These are phyloP conservation scores for Pterocles gutturalis DNA, from an alignment of 2,113 vertebrate genomes.

Conservation along the genomic window DNA sequence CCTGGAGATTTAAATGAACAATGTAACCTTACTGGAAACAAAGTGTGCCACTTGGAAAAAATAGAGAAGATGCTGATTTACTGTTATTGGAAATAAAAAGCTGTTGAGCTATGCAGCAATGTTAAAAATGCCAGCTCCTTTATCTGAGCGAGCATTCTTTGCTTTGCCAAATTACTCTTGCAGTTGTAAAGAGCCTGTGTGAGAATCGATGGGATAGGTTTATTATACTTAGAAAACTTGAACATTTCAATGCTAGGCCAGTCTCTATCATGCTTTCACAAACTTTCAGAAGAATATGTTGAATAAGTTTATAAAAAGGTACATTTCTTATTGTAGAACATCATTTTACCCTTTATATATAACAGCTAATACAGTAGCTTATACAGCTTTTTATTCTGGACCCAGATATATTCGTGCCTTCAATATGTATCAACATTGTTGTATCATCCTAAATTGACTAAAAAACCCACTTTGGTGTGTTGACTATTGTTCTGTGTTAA, in stretches of 20 bases:
- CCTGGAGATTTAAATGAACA: neutral
- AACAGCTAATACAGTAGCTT: neutral
- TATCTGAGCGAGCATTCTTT: neutral
- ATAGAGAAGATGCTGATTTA: neutral
- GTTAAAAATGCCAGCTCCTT: neutral
- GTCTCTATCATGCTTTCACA: neutral
- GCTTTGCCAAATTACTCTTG: neutral
- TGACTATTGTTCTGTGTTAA: neutral
- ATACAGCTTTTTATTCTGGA: neutral
- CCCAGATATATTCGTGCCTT: neutral
- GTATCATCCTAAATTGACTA: neutral
- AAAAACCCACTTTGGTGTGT: neutral
- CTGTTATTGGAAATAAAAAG: neutral
- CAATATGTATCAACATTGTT: neutral
- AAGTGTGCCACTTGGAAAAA: neutral
- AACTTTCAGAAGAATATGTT: neutral
- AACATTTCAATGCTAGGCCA: neutral
- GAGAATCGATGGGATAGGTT: neutral
- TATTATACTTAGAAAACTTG: neutral
- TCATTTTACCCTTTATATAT: neutral
- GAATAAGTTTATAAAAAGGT: neutral
- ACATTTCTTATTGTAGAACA: neutral
- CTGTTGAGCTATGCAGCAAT: neutral
- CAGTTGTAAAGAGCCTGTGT: neutral
- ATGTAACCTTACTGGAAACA: rapidly evolving